These are phyloP conservation scores for Drosophila lini DNA, from an alignment of 1,140 invertebrate species.

Conservation along the genomic window DNA sequence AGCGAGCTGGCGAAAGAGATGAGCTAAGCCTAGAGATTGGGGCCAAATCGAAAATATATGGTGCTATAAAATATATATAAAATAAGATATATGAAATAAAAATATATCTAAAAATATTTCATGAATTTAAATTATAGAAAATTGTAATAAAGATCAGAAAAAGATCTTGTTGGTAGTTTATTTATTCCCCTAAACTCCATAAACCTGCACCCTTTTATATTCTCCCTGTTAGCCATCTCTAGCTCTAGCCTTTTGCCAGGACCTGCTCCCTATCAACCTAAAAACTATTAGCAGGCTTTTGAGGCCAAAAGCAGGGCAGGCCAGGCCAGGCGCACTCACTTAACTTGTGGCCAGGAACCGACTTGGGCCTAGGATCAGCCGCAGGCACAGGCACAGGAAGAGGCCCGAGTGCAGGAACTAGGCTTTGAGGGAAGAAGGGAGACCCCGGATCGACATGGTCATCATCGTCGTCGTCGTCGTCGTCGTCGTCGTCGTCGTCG, in stretches of 20 bases:
- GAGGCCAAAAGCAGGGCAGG: conserved; percentile 36
- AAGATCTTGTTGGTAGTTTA: too few species aligned
- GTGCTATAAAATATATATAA: not conserved
- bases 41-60: not conserved
- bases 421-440: not conserved
- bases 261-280: not conserved
- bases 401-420: conserved; percentile 12
- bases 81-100: not conserved
- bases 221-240: conserved; percentile 17
- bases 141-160: not conserved
- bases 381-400: conserved; percentile 28
- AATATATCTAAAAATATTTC: not conserved
- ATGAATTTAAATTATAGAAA: too few species aligned
- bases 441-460: conserved; percentile 29
- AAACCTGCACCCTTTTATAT: not conserved
- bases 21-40: not conserved
- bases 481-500: conserved; percentile 30
- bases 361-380: conserved; percentile 43
- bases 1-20: conserved; percentile 26
- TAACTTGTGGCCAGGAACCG: conserved; percentile 66
- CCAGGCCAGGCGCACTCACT: conserved; percentile 47
- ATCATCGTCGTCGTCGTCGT: conserved; percentile 32
- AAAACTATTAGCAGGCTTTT: conserved; percentile 75
- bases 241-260: conserved; percentile 17
- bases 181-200: too few species aligned